phyloP scores from a whole-genome alignment of 1,140 invertebrate genomes.

The Spodoptera frugiperda region DNA sequence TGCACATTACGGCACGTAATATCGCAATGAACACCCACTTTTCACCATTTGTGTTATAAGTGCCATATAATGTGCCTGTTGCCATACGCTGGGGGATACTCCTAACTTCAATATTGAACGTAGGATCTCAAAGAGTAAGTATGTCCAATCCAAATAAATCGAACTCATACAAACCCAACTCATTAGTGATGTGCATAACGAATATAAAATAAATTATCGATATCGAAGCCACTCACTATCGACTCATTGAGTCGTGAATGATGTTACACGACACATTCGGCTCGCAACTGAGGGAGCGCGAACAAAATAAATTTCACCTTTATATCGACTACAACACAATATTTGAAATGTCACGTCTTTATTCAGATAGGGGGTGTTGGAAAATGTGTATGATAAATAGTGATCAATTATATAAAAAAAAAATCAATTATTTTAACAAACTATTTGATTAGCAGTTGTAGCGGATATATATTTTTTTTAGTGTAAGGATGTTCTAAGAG shows the following conservation, averaged over 20 bases:
- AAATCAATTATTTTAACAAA: no score
- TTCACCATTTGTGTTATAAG: no score
- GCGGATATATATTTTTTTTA: no score
- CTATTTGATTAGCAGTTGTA: no score
- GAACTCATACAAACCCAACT: conserved; percentile 15
- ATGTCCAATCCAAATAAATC: background rate
- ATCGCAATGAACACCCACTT: no score
- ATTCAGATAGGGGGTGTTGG: conserved; percentile 19
- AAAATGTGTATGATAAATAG: background rate
- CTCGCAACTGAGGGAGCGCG: conserved; percentile 59
- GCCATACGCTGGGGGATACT: no score
- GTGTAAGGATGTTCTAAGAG: no score
- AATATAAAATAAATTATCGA: conserved; percentile 26
- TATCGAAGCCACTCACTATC: conserved; percentile 30
- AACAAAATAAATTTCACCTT: conserved; percentile 58
- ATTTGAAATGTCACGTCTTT: conserved; percentile 54
- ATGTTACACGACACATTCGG: conserved; percentile 52
- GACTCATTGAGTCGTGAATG: conserved; percentile 41
- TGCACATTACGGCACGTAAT: no score
- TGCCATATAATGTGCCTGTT: no score
- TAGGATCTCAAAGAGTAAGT: background rate
- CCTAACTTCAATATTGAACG: no score
- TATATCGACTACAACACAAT: conserved; percentile 53
- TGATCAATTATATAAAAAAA: no score
- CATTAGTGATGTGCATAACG: conserved; percentile 29